A percentile compares a stretch with the other conserved stretches of the same genome.
phyloP scores from a whole-genome alignment of 2,113 vertebrate genomes.

The Grantiella picta region DNA sequence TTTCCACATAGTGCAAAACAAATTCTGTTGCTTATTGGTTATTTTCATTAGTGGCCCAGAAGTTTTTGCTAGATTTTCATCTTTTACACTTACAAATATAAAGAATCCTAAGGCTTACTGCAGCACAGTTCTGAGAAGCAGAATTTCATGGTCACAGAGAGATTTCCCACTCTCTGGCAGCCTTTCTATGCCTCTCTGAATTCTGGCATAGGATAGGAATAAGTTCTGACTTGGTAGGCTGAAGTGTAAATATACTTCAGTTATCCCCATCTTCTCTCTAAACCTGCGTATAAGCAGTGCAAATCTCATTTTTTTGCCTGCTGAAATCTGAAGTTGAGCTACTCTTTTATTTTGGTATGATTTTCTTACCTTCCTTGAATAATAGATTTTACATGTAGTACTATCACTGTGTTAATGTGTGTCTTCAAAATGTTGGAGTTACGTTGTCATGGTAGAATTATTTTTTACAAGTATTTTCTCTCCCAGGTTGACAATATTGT shows the following conservation, averaged over 20 bases:
- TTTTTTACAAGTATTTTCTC: neutral
- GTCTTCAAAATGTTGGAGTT: neutral
- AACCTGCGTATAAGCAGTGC: neutral
- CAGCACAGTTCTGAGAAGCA: neutral
- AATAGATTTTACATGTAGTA: neutral
- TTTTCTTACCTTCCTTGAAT: neutral
- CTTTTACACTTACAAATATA: neutral
- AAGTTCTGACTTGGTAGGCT: neutral
- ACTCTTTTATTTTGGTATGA: neutral
- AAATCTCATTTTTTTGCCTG: neutral
- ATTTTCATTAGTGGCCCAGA: neutral
- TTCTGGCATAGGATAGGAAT: neutral
- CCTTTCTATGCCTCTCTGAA: neutral
- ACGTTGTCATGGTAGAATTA: neutral
- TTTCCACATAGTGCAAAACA: neutral
- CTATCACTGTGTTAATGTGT: neutral
- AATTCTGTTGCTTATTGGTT: neutral
- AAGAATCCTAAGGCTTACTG: neutral
- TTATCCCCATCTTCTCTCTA: neutral
- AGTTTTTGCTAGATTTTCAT: neutral
- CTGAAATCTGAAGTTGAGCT: neutral
- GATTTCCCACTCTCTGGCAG: neutral
- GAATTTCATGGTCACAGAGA: neutral
- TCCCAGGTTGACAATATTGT: neutral
- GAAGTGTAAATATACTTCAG: neutral